Base-by-base conservation (phyloP, 1,140 invertebrate genomes). In the Drosophila aff. region DNA sequence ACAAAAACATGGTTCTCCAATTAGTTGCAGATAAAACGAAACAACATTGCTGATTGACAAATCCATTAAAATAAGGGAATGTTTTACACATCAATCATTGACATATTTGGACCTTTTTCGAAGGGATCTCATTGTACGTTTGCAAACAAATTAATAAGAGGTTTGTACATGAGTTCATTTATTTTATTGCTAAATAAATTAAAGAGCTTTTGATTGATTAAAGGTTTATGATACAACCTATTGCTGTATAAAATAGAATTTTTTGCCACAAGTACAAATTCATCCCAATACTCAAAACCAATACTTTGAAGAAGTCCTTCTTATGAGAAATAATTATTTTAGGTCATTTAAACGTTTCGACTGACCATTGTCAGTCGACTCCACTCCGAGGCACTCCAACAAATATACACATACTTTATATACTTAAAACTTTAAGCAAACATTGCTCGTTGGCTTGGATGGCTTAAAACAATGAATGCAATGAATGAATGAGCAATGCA, bases 361-460 rank as follows among this genome's bases (percentile, higher is more conserved):
- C 21, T 40, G 61, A 23, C 23, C 23, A 23, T 23, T 23, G 23
- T 21, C 21, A 21, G 1, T 23, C 21, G 43, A 28, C 63, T 61
- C 41, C 40, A 38, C 53, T 60, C 16, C 21, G 49, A 36, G 46
- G 9, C 62, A 53, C 47, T 76, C 44, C 13, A 57, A n/a, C 28
- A 31, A 55, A 41, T 43, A 26, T 40, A 43, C 41, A 15, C 2
- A n/a, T 57, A 40, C 11, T 21, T 46, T 47, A 9, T 18, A 15
- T 57, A 76, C 53, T 81, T 81, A 8, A 38, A 78, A 78, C 64
- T 84, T 73, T 63, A 73, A 63, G 57, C 82, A 84, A 85, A 80
- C 79, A 76, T 64, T 76, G 40, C 50, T 68, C 52, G 53, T n/a
- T 26, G 53, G 53, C 69, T 65, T 78, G 61, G 71, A 26, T 82